Conservation (phyloP, 2,888 invertebrate species). For the Junonia oenone region DNA sequence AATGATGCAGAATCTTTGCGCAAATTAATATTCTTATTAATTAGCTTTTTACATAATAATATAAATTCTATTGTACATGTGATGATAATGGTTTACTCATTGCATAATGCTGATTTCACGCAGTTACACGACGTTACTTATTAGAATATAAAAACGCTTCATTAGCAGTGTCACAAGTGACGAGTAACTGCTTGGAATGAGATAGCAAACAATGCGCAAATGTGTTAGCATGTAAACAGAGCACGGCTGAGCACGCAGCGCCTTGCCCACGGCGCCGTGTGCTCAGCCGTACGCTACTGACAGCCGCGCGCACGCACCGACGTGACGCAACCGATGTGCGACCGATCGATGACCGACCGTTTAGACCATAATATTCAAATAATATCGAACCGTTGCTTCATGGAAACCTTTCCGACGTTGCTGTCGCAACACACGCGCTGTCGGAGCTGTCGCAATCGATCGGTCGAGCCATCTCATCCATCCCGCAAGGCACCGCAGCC, state of each 20-base stretch:
- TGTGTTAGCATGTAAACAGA: background rate
- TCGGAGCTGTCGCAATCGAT: background rate
- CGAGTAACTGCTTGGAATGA: background rate
- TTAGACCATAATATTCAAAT: background rate
- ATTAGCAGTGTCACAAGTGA: conserved; percentile 3
- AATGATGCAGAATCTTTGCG: background rate
- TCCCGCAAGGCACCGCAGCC: conserved; percentile 9
- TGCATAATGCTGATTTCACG: conserved; percentile 12
- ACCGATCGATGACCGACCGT: background rate
- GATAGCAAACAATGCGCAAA: background rate
- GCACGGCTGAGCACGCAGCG: too few relatives aligned
- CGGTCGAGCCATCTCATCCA: background rate
- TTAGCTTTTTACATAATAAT: background rate
- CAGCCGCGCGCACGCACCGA: background rate
- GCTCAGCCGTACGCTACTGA: background rate
- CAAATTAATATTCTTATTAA: background rate
- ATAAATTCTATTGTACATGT: background rate
- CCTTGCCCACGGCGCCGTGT: background rate
- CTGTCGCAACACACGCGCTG: background rate
- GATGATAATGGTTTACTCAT: background rate
- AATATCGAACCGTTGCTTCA: background rate
- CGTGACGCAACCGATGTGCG: background rate
- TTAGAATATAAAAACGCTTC: conserved; percentile 7
- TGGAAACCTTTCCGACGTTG: background rate
- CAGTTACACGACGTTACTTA: conserved; percentile 2